Conservation (phyloP, 2,888 invertebrate genomes). For the Venusia cambrica region DNA sequence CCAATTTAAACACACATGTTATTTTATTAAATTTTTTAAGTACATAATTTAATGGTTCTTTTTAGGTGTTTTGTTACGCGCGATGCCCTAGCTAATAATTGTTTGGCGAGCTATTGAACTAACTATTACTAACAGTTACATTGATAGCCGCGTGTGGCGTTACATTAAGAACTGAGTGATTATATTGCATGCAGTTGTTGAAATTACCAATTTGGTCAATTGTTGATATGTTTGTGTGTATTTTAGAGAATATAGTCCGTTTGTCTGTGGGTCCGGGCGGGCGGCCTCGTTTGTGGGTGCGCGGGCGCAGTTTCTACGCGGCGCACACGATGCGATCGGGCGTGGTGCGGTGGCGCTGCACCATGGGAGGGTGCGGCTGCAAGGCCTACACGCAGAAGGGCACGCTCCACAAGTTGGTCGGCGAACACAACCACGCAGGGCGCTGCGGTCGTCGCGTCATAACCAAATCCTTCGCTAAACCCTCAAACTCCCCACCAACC, state of each 20-base stretch:
- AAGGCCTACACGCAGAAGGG: constrained; percentile 75
- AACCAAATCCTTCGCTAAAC: constrained; percentile 33
- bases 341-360: constrained; percentile 74
- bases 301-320: constrained; percentile 74
- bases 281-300: constrained; percentile 71
- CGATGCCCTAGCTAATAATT: no score
- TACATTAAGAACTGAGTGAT: no score
- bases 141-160: no score
- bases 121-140: no score
- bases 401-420: constrained; percentile 67
- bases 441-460: constrained; percentile 57
- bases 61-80: no score
- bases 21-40: no score
- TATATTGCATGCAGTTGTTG: constrained; percentile 5
- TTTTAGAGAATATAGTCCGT: constrained; percentile 58
- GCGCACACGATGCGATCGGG: constrained; percentile 77
- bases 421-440: constrained; percentile 71
- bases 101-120: no score
- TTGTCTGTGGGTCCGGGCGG: constrained; percentile 73
- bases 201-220: background rate
- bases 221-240: constrained; percentile 27
- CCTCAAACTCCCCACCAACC: constrained; percentile 39
- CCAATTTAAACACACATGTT: no score
- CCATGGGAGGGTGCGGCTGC: constrained; percentile 75
- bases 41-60: no score